These are phyloP conservation scores for Poicephalus gulielmi DNA, from an alignment of 2,113 vertebrate genomes.

Conservation along the genomic window DNA sequence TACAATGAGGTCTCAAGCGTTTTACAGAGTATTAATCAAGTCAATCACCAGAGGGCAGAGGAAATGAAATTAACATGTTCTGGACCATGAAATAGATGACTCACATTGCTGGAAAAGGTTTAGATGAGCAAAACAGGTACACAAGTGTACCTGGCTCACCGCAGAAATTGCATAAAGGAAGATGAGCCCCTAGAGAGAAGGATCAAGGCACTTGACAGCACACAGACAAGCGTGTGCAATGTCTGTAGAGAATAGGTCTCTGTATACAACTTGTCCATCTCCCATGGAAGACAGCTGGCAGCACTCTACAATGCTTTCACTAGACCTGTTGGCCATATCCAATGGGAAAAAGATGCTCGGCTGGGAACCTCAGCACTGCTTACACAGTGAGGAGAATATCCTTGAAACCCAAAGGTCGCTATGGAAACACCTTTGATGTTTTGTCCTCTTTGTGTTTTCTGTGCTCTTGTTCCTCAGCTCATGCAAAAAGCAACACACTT, in stretches of 20 bases:
- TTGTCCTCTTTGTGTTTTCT: background rate
- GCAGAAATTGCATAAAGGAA: background rate
- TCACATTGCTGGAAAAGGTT: background rate
- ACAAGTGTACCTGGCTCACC: background rate
- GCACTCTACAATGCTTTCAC: background rate
- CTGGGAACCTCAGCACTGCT: background rate
- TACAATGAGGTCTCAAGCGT: background rate
- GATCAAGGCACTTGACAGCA: background rate
- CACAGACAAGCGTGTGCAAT: background rate
- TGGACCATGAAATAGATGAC: conserved; percentile 47
- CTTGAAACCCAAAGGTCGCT: background rate
- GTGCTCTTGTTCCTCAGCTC: background rate
- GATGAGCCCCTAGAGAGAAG: background rate
- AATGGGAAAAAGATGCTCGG: background rate
- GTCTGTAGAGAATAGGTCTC: background rate
- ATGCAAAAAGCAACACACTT: background rate
- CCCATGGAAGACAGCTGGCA: background rate
- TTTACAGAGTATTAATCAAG: conserved; percentile 50
- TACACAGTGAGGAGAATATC: background rate
- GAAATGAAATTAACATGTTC: conserved; percentile 35
- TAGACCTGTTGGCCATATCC: background rate
- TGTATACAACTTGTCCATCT: background rate
- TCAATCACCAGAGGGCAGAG: conserved; percentile 43
- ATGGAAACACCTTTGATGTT: background rate
- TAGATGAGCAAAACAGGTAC: conserved; percentile 54